phyloP scores from a whole-genome alignment of 1,140 invertebrate species.

The Antheraea pernyi region DNA sequence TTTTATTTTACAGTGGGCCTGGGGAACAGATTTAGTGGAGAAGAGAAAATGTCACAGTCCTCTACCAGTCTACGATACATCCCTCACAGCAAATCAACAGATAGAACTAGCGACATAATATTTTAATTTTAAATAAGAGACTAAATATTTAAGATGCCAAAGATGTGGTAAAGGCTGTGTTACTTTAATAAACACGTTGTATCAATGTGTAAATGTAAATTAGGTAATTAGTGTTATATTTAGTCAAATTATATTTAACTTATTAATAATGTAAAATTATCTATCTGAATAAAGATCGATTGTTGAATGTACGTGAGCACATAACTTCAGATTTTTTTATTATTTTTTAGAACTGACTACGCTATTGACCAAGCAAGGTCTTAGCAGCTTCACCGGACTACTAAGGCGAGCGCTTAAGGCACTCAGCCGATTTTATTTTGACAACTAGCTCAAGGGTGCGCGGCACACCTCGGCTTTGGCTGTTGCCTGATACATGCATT shows the following conservation, averaged over 20 bases:
- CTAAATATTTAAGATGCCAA: neutral
- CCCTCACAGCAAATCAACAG: neutral
- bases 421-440: no score
- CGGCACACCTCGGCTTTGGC: no score
- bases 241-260: neutral
- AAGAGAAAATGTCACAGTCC: conserved; percentile 25
- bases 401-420: no score
- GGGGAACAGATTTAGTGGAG: conserved; percentile 32
- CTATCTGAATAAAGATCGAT: no score
- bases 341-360: no score
- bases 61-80: conserved; percentile 11
- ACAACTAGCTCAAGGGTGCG: no score
- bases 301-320: no score
- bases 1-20: conserved; percentile 33
- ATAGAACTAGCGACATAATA: neutral
- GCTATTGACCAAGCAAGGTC: no score
- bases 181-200: conserved; percentile 15
- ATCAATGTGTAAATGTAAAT: conserved; percentile 24
- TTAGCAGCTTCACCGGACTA: no score
- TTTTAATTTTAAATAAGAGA: neutral
- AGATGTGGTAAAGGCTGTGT: neutral
- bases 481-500: no score
- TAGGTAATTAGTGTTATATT: neutral
- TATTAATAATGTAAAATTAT: neutral
- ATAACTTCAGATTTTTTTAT: no score